Evolutionary conservation across 1,140 invertebrate genomes (phyloP).

Genomic region (Acromyrmex echinatior): DNA sequence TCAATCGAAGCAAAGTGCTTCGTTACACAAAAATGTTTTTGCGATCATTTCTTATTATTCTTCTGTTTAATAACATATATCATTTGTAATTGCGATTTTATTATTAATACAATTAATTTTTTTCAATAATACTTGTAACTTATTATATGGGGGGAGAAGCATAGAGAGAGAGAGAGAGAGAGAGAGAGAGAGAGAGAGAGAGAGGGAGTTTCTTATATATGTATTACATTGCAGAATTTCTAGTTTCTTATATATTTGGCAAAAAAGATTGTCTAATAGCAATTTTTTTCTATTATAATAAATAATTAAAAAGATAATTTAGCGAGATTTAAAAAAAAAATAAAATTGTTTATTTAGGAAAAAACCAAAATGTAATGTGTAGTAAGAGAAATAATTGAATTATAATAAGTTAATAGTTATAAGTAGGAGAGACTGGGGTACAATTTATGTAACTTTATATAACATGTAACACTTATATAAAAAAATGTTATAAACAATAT

Average conservation of each 20-base stretch:
- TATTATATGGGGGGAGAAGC: not conserved
- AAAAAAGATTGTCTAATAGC: not conserved
- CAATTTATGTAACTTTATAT: too few relatives aligned
- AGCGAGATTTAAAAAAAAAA: not conserved
- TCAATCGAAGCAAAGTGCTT: constrained; percentile 31
- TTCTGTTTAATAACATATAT: not conserved
- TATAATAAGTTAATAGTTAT: not conserved
- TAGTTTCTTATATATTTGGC: too few relatives aligned
- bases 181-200: too few relatives aligned
- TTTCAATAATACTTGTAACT: not conserved
- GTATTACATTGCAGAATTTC: too few relatives aligned
- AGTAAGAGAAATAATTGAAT: not conserved
- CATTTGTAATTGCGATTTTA: not conserved
- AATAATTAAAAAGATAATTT: not conserved
- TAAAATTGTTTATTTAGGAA: too few relatives aligned
- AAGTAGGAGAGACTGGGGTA: not conserved
- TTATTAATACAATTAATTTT: not conserved
- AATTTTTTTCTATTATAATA: not conserved
- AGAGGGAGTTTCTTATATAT: too few relatives aligned
- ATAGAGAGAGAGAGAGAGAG: too few relatives aligned
- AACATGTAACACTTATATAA: too few relatives aligned
- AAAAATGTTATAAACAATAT: too few relatives aligned
- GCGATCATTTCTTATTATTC: not conserved
- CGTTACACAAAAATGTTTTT: constrained; percentile 1
- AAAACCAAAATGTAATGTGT: too few relatives aligned